A percentile compares a stretch with the other conserved stretches of the same genome.
Evolutionary conservation across 2,113 vertebrate genomes (phyloP).

Genomic region (Pachypanchax playfairii): DNA sequence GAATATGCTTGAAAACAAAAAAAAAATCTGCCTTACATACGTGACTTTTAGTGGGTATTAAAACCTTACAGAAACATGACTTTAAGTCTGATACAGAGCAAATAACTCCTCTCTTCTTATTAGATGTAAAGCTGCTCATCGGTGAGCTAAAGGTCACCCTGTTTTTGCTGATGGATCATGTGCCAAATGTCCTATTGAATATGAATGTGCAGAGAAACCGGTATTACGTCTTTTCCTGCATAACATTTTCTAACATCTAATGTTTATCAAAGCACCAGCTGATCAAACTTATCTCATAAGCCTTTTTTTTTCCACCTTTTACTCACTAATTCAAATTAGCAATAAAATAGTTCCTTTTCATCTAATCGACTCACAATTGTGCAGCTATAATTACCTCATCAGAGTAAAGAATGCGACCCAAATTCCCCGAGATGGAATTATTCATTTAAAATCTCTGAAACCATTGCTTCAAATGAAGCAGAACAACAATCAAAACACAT

Average conservation of each 20-base stretch:
- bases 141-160: slow-evolving; percentile 50
- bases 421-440: slow-evolving; percentile 7
- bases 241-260: too few relatives aligned
- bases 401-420: not conserved
- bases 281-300: slow-evolving; percentile 27
- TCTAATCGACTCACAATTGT: not conserved
- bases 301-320: slow-evolving; percentile 13
- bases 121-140: slow-evolving; percentile 39
- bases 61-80: slow-evolving; percentile 41
- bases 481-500: slow-evolving; percentile 19
- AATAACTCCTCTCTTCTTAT: slow-evolving; percentile 38
- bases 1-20: not conserved
- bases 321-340: not conserved
- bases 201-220: slow-evolving; percentile 36
- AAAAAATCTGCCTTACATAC: slow-evolving; percentile 18
- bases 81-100: slow-evolving; percentile 21
- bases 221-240: slow-evolving; percentile 44
- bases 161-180: slow-evolving; percentile 52
- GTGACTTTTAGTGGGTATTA: slow-evolving; percentile 18
- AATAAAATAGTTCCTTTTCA: slow-evolving; percentile 2
- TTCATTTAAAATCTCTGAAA: slow-evolving; percentile 1
- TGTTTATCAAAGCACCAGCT: slow-evolving; percentile 38
- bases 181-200: slow-evolving; percentile 33
- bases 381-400: slow-evolving; percentile 14
- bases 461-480: slow-evolving; percentile 33